Evolutionary conservation across 2,113 vertebrate species (phyloP), one percentile per base, ranked within the genome.

Genomic region (Mugil cephalus): DNA sequence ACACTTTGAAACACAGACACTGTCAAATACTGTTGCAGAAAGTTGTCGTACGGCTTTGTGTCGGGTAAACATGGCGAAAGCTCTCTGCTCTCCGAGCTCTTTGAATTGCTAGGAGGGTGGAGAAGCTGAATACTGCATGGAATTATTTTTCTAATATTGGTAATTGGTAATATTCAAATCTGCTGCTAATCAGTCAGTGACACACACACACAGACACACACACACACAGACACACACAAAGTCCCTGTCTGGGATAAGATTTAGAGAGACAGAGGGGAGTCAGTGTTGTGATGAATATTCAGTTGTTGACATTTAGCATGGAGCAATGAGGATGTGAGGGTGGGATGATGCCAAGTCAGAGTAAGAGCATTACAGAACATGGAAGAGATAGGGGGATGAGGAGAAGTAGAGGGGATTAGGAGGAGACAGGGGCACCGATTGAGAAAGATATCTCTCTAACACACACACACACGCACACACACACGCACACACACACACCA

Each of bases 261-360:
- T 89, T 79, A 54, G 56, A 45, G 64, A 87, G 79, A 85, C 62
- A 62, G 65, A 69, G 77, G 60, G 63, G 75, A 79, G 81, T 87
- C 79, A 74, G 77, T 15, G 30, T 18, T 43, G 66, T 77, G 77
- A 92, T 92, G 86, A 92, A 93, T 93, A 93, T 93, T 91, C 89
- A 93, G 84, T 78, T 87, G 88, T 87, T 93, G 90, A 92, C 88
- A 92, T 91, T 93, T 93, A 87, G 78, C 6, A 53, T 55, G 69
- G 53, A 64, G 55, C 76, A 24, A 55, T 63, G 71, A 82, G 79
- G 72, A 86, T 76, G 83, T 79, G 82, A 83, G 70, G 74, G 78
- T 61, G 80, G 77, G 84, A 90, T 65, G 84, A 79, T 80, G 89
- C 84, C 87, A 85, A 84, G 82, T 88, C 59, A 7, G 74, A 89